Evolutionary conservation across 2,113 vertebrate genomes (phyloP), one percentile per base, ranked within the genome.

Genomic region (Carlito syrichta): DNA sequence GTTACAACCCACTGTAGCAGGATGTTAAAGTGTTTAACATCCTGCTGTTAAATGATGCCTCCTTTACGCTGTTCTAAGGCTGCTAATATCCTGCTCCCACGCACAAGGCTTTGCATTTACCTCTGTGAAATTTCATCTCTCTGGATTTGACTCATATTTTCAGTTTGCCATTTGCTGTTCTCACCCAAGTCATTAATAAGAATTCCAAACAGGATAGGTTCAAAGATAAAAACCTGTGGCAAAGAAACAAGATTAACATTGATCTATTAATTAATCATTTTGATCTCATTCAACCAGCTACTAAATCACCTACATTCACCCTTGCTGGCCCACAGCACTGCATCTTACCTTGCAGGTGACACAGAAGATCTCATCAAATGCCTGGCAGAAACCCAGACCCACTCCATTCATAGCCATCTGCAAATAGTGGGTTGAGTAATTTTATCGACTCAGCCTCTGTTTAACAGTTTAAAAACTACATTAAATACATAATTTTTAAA

Each of bases 131-230:
- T 88, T 77, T 95, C 32, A 77, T 92, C 13, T 87, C 66, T n/a
- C 25, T 78, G 73, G 38, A 74, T 52, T 71, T 82, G 92, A 91
- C 35, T 32, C 38, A 35, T 30, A 74, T 30, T 95, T 91, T 94
- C 50, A 77, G 25, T 71, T 87, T 81, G 23, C 17, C 54, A 86
- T 90, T 96, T 45, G 71, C 3, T 73, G 6, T 87, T 82, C 35
- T 95, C 50, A 50, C 20, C 43, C 50, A 96, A 89, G 35, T 95
- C 45, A 52, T 66, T 95, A 87, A 81, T 79, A 95, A 77, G 90
- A 89, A 71, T 88, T 73, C 82, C 25, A 71, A 86, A 87, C 16
- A 58, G 48, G 40, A 85, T 17, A 88, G 17, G 19, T 9, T 91
- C 69, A 90, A 97, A 86, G 58, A 92, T 48, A 76, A 87, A 97